Conservation (phyloP, 2,888 invertebrate genomes). For the Rotaria macrura region DNA sequence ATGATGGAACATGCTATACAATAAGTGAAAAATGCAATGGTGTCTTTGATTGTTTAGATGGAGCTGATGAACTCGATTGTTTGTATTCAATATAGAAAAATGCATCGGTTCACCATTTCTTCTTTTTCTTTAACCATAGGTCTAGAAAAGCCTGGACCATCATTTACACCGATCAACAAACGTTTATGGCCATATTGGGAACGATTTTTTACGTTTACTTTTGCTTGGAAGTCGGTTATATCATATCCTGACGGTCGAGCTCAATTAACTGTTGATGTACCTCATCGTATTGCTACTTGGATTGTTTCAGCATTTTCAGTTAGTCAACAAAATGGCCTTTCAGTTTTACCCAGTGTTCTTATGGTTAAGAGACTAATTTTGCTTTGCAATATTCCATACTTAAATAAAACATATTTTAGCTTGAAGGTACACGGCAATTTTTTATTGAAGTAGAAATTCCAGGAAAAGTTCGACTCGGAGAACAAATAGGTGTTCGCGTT, state of each 20-base stretch:
- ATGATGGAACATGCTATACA: constrained; percentile 60
- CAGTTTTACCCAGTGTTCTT: constrained; percentile 70
- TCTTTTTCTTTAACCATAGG: background rate
- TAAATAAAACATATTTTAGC: background rate
- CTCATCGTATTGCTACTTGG: constrained; percentile 57
- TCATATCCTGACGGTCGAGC: constrained; percentile 43
- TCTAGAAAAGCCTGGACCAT: background rate
- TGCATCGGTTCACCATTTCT: background rate
- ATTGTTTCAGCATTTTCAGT: constrained; percentile 83
- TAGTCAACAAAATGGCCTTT: constrained; percentile 73
- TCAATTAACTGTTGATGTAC: constrained; percentile 43
- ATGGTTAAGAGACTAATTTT: constrained; percentile 51
- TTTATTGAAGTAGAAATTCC: constrained; percentile 90
- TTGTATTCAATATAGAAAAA: background rate
- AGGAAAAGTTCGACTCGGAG: constrained; percentile 68
- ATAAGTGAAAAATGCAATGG: constrained; percentile 66
- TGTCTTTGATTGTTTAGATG: constrained; percentile 63
- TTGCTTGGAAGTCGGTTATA: constrained; percentile 23
- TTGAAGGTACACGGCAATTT: constrained; percentile 76
- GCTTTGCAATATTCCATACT: background rate
- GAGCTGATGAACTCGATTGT: constrained; percentile 67
- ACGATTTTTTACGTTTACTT: constrained; percentile 27
- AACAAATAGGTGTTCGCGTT: constrained; percentile 80
- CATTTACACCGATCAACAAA: constrained; percentile 27
- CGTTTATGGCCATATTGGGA: constrained; percentile 22